Conservation (phyloP, 2,113 vertebrate species). For the Zosterops lateralis region DNA sequence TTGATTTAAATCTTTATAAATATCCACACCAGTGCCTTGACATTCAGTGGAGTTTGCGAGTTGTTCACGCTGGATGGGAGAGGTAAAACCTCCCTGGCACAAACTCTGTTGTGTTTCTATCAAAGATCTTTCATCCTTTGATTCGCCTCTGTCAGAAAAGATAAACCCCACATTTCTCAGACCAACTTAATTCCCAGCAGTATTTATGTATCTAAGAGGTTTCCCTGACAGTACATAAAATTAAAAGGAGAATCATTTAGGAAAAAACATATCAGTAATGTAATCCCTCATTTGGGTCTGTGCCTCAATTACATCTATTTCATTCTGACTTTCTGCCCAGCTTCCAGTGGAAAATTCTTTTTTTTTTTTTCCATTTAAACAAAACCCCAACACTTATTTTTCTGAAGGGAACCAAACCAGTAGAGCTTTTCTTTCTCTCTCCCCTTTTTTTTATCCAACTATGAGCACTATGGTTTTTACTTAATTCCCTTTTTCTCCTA, state of each 20-base stretch:
- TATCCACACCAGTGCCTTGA: neutral
- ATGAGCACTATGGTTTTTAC: neutral
- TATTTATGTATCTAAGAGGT: constrained; percentile 45
- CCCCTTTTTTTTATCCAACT: neutral
- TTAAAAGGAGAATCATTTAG: constrained; percentile 48
- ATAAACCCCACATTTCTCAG: neutral
- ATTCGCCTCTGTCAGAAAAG: neutral
- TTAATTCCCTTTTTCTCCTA: neutral
- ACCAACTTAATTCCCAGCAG: neutral
- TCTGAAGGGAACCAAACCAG: constrained; percentile 29
- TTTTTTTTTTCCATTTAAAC: constrained; percentile 7
- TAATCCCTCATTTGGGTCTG: constrained; percentile 56
- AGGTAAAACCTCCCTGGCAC: neutral
- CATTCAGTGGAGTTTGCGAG: neutral
- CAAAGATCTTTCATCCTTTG: neutral
- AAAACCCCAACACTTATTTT: constrained; percentile 9
- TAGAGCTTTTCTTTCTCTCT: neutral
- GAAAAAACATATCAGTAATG: constrained; percentile 14
- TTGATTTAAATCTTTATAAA: neutral
- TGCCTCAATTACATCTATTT: constrained; percentile 62
- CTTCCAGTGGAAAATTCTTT: constrained; percentile 58
- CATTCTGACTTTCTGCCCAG: constrained; percentile 68
- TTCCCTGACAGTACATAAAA: constrained; percentile 47
- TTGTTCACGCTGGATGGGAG: fast-evolving
- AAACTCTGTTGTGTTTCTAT: neutral